Evolutionary conservation across 2,797 vertebrate genomes (phyloP), one percentile per base, ranked within the genome.

Genomic region (Crocidura indochinensis): DNA sequence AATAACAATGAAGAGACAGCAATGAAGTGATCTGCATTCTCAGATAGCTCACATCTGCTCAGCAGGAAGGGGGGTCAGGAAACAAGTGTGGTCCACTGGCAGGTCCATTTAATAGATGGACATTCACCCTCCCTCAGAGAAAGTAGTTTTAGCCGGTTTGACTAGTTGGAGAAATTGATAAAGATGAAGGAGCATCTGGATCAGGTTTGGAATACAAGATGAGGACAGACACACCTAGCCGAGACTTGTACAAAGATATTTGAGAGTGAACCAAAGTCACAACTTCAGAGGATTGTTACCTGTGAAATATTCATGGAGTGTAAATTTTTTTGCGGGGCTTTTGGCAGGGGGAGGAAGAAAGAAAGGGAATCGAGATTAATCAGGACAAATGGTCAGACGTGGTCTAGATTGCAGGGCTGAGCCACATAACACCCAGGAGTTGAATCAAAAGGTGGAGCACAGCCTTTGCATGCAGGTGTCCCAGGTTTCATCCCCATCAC

Each of bases 131-230:
- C 46, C 27, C 71, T 62, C 11, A 9, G 19, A 49, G 83, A 65
- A 88, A 78, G 46, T 29, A 31, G 15, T 2, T 64, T 10, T 78
- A 29, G 38, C 60, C 78, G 53, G 29, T 24, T 15, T 19, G 6
- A n/a, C 73, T 31, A 49, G 46, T 60, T 46, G 49, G 29, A 44
- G 72, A 75, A 75, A 20, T 86, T n/a, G 26, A 79, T 89, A 26
- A n/a, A 64, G 46, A 20, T 47, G 14, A 68, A 44, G 2, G 14
- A 19, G 7, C 68, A 62, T 19, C 19, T 60, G 56, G 44, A 49
- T n/a, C 64, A 88, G 68, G 64, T 29, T 84, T 83, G 29, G 44
- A 86, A 86, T 67, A 51, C 51, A 38, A 64, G 53, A 68, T 6
- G 62, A 84, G 14, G 38, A 15, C 14, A 83, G 68, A 22, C 15